Base-by-base conservation (phyloP, 2,888 invertebrate genomes). In the Nineta flava region DNA sequence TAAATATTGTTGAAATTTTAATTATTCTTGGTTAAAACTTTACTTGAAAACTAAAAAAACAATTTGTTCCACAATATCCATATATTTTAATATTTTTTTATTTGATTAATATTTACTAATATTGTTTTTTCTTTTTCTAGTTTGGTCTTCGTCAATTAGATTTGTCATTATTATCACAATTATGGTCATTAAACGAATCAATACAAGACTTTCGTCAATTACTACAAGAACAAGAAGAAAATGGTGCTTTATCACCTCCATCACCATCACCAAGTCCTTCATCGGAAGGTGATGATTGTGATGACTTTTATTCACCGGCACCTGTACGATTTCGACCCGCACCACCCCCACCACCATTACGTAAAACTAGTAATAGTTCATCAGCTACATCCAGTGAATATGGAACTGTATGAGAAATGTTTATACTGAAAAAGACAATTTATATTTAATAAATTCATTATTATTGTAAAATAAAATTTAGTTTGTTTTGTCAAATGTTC, bases 171-270 rank as follows among this genome's bases (percentile, higher is more conserved):
- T 75, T 93, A 42, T 90, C 90, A 4, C 93, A 94, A 67, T 74
- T 94, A 55, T 91, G 92, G 90, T 83, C 88, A 1, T 74, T 94
- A 48, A 91, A 92, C 68, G 91, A 93, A 66, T 84, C 90, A 41
- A 91, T 93, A 65, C 88, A 91, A 59, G 87, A 92, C 56, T 91
- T 88, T 71, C 79, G 85, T 44, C 77, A 79, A 57, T 74, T 82
- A 55, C 65, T 82, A 52, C 76, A 76, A 57, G 76, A 75, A 54
- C 63, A 67, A 55, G 67, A 68, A 45, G 66, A 67, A 34, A 54
- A 53, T 17, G 56, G 65, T 16, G 61, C 65, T 15, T 56, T 62
- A 66, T 76, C 55, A 65, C 76, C 60, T 70, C 63, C 47, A 61
- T 73, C 73, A 2, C 68, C 72, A 49, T 72, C 72, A 44, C 73